These are phyloP conservation scores for Masticophis lateralis DNA, from an alignment of 2,797 vertebrate genomes.

Conservation along the genomic window DNA sequence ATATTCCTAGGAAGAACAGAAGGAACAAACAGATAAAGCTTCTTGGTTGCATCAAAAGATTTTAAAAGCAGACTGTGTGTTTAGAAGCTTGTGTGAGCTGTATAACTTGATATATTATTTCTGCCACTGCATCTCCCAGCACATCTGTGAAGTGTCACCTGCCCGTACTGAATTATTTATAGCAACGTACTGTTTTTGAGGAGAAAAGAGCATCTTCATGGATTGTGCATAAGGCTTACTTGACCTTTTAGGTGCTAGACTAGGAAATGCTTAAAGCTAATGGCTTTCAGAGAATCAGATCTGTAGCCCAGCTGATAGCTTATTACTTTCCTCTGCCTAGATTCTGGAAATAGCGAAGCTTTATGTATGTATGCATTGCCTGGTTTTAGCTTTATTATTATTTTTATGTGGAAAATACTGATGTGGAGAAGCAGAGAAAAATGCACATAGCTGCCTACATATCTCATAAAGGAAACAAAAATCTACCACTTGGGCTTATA, in stretches of 20 bases:
- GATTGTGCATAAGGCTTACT: not conserved
- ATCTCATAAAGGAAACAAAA: not conserved
- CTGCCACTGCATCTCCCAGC: not conserved
- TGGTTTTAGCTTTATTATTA: not conserved
- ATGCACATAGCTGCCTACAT: fast-evolving
- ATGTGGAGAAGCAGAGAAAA: not conserved
- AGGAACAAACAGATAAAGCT: not conserved
- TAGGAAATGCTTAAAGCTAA: not conserved
- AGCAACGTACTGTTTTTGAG: not conserved
- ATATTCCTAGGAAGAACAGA: not conserved
- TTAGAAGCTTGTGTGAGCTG: not conserved
- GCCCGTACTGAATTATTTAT: not conserved
- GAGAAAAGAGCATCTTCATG: not conserved
- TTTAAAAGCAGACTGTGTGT: not conserved
- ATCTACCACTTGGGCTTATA: not conserved
- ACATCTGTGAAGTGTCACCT: not conserved
- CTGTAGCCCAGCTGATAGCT: not conserved
- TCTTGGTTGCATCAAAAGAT: not conserved
- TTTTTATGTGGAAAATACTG: not conserved
- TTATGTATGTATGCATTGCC: not conserved
- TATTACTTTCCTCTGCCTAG: not conserved
- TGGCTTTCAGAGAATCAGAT: not conserved
- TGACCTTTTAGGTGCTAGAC: not conserved
- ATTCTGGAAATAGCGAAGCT: not conserved
- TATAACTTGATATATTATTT: not conserved